Evolutionary conservation across 2,888 invertebrate species (phyloP), one percentile per base, ranked within the genome.

Genomic region (Conus canariensis): DNA sequence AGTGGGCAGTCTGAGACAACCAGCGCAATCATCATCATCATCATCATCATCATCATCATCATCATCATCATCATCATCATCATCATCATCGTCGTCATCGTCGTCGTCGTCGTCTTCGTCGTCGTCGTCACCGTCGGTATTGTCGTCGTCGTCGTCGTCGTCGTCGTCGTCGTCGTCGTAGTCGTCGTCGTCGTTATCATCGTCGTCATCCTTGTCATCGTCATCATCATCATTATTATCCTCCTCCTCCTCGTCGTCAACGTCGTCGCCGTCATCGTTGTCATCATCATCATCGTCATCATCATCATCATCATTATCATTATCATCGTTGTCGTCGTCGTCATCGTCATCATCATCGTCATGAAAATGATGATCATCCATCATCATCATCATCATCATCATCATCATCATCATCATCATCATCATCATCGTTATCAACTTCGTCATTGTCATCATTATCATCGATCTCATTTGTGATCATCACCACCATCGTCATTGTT

Each of bases 1-100:
- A 1, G 90, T 88, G 5, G 94, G 94, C 8, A 95, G 89, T 12
- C 93, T 89, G 25, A 14, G 45, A 45, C 45, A 45, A 45, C 45
- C 45, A 45, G 45, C 45, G 45, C 45, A 45, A 74, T 74, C 74
- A 25, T 74, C n/a, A n/a, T 25, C 74, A 25, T n/a, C 25, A n/a
- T 74, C 25, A 74, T 74, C 10, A 10, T 74, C 74, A 74, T 74
- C 74, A 74, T 74, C 25, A 74, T 9, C n/a, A n/a, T 74, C 74
- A 74, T 74, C 74, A 74, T 74, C 74, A 74, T 74, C 3, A 59
- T 59, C 25, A 60, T 85, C 58, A 58, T 60, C 60, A 60, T 30
- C 56, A 16, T n/a, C 25, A 25, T 74, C 74, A 25, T 74, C n/a
- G 1, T 5, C 74, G 9, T 74, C 74, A 25, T 5, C 74, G 9